A percentile compares a stretch with the other conserved stretches of the same genome.
phyloP scores from a whole-genome alignment of 2,797 vertebrate species.

The Glyptemys insculpta region DNA sequence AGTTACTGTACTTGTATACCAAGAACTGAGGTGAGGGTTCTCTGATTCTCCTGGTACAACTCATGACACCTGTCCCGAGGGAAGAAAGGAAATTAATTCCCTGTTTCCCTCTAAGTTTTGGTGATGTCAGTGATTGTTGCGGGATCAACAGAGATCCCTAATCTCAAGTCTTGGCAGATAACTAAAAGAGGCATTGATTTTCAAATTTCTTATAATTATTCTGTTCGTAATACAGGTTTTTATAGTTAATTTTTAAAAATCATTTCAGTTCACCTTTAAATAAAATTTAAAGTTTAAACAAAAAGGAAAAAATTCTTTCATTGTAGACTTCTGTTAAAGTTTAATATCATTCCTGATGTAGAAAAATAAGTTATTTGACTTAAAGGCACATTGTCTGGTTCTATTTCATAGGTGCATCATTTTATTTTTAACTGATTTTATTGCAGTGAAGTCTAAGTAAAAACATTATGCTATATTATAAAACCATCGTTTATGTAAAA shows the following conservation, averaged over 20 bases:
- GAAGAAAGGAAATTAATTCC: not conserved
- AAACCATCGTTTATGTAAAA: not conserved
- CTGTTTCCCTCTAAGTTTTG: slow-evolving; percentile 29
- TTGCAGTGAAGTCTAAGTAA: not conserved
- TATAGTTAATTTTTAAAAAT: slow-evolving; percentile 13
- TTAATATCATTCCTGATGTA: not conserved
- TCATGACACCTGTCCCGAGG: not conserved
- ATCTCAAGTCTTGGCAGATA: slow-evolving; percentile 29
- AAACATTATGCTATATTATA: not conserved
- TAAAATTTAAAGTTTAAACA: slow-evolving; percentile 9
- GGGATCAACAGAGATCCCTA: not conserved
- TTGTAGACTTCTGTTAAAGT: not conserved
- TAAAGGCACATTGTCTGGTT: not conserved
- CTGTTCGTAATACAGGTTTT: slow-evolving; percentile 29
- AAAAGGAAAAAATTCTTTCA: slow-evolving; percentile 1
- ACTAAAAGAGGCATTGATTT: slow-evolving; percentile 47
- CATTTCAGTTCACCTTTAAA: slow-evolving; percentile 24
- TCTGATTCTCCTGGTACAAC: not conserved
- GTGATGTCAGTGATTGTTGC: not conserved
- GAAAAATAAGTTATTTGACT: not conserved
- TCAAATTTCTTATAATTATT: slow-evolving; percentile 9
- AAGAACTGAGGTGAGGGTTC: slow-evolving; percentile 7
- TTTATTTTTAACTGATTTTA: slow-evolving; percentile 17
- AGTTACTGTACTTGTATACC: not conserved
- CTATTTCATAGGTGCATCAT: not conserved